phyloP scores from a whole-genome alignment of 2,797 vertebrate species.

The Danio choprae region DNA sequence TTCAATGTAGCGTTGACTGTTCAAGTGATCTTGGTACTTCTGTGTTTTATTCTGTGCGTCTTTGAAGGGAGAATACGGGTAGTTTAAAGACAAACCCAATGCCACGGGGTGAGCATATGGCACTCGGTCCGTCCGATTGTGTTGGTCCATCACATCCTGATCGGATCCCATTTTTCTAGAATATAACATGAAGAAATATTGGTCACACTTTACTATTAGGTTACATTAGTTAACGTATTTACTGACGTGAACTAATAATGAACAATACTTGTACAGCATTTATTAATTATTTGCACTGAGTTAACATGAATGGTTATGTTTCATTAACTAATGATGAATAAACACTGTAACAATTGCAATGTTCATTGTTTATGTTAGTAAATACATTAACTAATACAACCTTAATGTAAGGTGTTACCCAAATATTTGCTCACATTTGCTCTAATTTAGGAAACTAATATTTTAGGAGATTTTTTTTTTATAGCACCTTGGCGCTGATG shows the following conservation, averaged over 20 bases:
- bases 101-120: slow-evolving; percentile 65
- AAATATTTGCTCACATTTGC: background rate
- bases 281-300: too few relatives aligned
- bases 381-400: too few relatives aligned
- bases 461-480: background rate
- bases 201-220: too few relatives aligned
- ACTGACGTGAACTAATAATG: too few relatives aligned
- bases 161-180: slow-evolving; percentile 66
- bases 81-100: slow-evolving; percentile 67
- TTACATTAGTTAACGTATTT: too few relatives aligned
- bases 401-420: too few relatives aligned
- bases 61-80: slow-evolving; percentile 63
- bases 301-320: too few relatives aligned
- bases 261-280: too few relatives aligned
- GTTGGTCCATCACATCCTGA: slow-evolving; percentile 63
- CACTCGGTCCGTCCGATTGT: slow-evolving; percentile 34
- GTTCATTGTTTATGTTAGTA: too few relatives aligned
- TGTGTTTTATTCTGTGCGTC: slow-evolving; percentile 75
- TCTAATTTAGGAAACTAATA: background rate
- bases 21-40: slow-evolving; percentile 73
- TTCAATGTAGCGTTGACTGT: slow-evolving; percentile 51
- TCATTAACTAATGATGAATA: too few relatives aligned
- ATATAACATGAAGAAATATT: background rate
- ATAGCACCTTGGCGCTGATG: slow-evolving; percentile 22
- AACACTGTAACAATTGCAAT: too few relatives aligned